Base-by-base conservation (phyloP, 2,888 invertebrate species). In the Pecten maximus region DNA sequence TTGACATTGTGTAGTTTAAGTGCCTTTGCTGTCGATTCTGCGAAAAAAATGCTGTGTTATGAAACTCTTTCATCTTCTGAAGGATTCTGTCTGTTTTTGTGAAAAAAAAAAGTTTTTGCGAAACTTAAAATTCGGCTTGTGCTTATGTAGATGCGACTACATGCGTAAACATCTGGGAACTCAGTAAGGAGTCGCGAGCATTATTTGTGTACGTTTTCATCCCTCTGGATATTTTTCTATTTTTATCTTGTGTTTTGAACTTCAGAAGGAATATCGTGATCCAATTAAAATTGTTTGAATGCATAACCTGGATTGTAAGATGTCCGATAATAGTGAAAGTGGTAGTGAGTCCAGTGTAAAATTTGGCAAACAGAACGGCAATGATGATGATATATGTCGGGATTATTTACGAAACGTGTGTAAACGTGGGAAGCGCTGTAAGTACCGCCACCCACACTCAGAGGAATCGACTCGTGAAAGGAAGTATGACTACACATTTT, bases 341-440 rank as follows among this genome's bases (percentile, higher is more conserved):
- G 95, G 95, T 10, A 95, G 95, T 90, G 95, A 95, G 40, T 94
- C 94, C 60, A 92, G 92, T 40, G 87, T 89, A 48, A 87, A 91
- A 54, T 93, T 93, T 90, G 89, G 90, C 28, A 93, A 93, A 40
- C 90, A 88, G 15, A 94, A 93, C 87, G 94, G 93, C 86, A 92
- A 94, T 74, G 93, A 92, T 86, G 95, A 96, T 97, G 97, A 98
- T 97, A 96, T 97, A 88, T 97, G 97, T 95, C 97, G 97, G 48
- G 97, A 97, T 95, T 97, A 97, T 95, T 96, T 97, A 94, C 97
- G 97, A 92, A 97, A 97, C 96, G 97, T 97, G 87, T 97, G 97
- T 96, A 97, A 97, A 92, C 97, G 97, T 88, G 98, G 98, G 91
- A 97, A 97, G 94, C 96, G 97, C 28, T 97, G 97, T 96, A 97